phyloP scores from a whole-genome alignment of 2,888 invertebrate genomes.

The Pristionchus maxplancki region DNA sequence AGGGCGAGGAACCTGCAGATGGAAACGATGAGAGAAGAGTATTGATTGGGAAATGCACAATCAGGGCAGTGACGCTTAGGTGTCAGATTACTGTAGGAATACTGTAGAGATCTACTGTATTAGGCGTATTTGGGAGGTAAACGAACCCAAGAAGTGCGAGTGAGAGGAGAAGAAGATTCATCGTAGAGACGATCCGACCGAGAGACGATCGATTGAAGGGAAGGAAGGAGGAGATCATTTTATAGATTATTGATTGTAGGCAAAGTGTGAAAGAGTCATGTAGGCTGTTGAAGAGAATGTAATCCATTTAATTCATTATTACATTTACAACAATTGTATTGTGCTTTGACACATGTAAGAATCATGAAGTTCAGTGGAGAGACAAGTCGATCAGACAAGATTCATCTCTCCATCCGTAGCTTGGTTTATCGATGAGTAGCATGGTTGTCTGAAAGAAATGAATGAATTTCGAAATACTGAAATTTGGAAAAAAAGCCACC shows the following conservation, averaged over 20 bases:
- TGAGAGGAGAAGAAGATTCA: constrained; percentile 1
- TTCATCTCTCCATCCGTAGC: background rate
- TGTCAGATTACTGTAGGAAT: background rate
- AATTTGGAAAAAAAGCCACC: background rate
- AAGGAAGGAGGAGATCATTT: background rate
- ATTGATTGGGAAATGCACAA: too few relatives aligned
- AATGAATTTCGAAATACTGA: background rate
- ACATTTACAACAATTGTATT: background rate
- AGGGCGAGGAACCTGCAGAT: background rate
- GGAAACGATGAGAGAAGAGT: background rate
- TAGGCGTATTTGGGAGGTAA: background rate
- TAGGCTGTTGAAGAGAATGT: background rate
- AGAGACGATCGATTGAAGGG: background rate
- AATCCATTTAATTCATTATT: background rate
- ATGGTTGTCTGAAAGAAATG: background rate
- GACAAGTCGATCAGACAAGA: background rate
- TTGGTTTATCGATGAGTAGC: background rate
- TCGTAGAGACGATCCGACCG: background rate
- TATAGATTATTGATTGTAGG: background rate
- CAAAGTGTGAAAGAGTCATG: background rate
- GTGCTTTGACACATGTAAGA: background rate
- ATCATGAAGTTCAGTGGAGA: background rate
- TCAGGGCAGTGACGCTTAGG: too few relatives aligned
- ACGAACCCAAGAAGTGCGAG: background rate
- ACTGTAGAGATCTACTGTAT: background rate